Evolutionary conservation across 2,797 vertebrate genomes (phyloP), one percentile per base, ranked within the genome.

Genomic region (Phalanger gymnotis): DNA sequence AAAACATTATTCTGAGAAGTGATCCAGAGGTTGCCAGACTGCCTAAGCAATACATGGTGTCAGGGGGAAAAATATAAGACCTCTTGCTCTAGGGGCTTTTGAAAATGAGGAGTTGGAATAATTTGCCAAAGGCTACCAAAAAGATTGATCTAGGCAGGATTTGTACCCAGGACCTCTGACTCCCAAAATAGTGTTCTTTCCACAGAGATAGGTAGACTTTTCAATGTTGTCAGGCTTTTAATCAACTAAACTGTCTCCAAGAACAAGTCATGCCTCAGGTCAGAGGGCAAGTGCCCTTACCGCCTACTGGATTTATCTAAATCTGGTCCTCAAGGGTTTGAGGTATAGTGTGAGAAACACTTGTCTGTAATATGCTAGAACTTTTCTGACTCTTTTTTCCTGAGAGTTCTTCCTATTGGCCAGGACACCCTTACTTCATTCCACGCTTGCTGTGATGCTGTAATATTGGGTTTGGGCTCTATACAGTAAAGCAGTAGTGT

Each of bases 341-440:
- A 91, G 95, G 91, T 73, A 22, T 94, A 93, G 90, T 93, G 51
- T 96, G 95, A 95, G 92, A 96, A 96, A 95, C 96, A 95, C 81
- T 94, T 92, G 92, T 47, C 30, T 53, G 95, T 54, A 22, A 51
- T n/a, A 87, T 96, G 61, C 96, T 93, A 95, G 94, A 93, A 93
- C 56, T 73, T 66, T 91, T 51, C 92, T 95, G 66, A 93, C 93
- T 96, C 54, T 57, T 97, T 96, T 53, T 93, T 96, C 94, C 93
- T 95, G 53, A 95, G 54, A 61, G 95, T 73, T 91, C 54, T 34
- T 47, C 30, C 94, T 73, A 61, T 1, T 87, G 16, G 13, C 57
- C 54, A 90, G 53, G 61, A 96, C 34, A 53, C 94, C 66, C 56
- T 95, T 30, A 87, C 56, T 97, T 92, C 61, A 97, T 96, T 93